Percentiles rank a stretch among this genome's conserved stretches.
These are phyloP conservation scores for Drymodes brunneopygia DNA, from an alignment of 2,113 vertebrate genomes.

Conservation along the genomic window DNA sequence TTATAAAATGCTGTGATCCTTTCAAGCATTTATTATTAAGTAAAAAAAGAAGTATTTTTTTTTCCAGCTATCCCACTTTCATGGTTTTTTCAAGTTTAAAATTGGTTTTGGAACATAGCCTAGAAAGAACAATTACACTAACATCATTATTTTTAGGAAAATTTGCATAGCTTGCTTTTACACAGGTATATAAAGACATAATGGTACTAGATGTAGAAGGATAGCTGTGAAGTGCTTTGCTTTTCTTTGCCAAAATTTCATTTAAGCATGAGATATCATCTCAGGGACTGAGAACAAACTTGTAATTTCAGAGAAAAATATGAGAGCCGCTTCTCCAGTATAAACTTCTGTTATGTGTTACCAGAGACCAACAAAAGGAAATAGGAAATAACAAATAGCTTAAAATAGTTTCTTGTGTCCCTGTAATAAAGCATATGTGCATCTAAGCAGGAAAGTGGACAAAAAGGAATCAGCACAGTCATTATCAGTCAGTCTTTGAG, in stretches of 20 bases:
- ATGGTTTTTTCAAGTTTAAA: not conserved
- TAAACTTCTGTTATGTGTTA: not conserved
- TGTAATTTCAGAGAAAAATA: not conserved
- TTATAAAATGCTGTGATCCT: conserved; percentile 40
- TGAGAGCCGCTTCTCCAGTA: not conserved
- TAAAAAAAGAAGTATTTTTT: not conserved
- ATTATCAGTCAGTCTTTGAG: not conserved
- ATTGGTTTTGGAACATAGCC: not conserved
- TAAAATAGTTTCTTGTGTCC: not conserved
- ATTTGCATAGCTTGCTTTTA: not conserved
- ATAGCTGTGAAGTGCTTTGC: not conserved
- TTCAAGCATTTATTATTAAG: not conserved
- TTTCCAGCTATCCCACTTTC: not conserved
- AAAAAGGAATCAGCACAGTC: not conserved
- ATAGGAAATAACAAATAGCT: not conserved
- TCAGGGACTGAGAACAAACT: not conserved
- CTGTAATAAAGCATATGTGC: not conserved
- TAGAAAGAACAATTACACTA: not conserved
- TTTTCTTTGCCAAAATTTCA: not conserved
- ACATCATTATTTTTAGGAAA: conserved; percentile 1
- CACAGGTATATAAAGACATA: not conserved
- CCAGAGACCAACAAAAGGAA: not conserved
- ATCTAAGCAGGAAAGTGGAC: not conserved
- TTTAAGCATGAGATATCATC: not conserved
- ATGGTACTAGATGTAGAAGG: not conserved